Conservation (phyloP, 2,797 vertebrate genomes). For the Esox lucius region DNA sequence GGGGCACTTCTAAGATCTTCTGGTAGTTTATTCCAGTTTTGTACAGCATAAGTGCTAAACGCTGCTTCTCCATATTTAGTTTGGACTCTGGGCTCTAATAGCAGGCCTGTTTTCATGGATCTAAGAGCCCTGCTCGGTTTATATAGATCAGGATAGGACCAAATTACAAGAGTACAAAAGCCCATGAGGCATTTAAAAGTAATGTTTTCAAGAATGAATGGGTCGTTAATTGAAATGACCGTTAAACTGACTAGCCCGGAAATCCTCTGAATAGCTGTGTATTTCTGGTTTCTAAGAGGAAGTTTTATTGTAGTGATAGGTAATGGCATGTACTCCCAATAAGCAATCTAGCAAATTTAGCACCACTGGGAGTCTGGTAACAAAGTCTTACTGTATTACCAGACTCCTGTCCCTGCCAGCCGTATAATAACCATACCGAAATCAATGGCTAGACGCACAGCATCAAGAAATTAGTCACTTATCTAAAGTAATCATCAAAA, state of each 20-base stretch:
- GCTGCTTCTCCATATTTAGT: too few species aligned
- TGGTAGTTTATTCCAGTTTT: too few species aligned
- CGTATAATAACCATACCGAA: slow-evolving; percentile 4
- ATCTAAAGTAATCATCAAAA: slow-evolving; percentile 27
- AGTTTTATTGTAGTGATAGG: not conserved
- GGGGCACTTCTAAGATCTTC: too few species aligned
- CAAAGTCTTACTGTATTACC: slow-evolving; percentile 16
- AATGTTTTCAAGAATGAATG: not conserved
- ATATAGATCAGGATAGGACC: not conserved
- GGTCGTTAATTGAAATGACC: not conserved
- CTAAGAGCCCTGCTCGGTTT: too few species aligned
- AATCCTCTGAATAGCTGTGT: not conserved
- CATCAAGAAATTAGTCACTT: not conserved
- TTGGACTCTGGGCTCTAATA: too few species aligned
- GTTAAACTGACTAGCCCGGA: not conserved
- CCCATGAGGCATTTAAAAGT: not conserved
- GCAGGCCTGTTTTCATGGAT: too few species aligned
- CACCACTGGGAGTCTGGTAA: slow-evolving; percentile 8
- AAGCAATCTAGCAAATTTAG: not conserved
- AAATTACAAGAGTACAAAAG: not conserved
- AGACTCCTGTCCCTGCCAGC: not conserved
- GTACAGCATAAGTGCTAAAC: too few species aligned
- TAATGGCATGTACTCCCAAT: not conserved
- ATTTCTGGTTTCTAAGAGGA: not conserved
- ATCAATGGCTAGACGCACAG: slow-evolving; percentile 10